Evolutionary conservation across 1,140 invertebrate genomes (phyloP), one percentile per base, ranked within the genome.

Genomic region (Macrocentrus cingulum): DNA sequence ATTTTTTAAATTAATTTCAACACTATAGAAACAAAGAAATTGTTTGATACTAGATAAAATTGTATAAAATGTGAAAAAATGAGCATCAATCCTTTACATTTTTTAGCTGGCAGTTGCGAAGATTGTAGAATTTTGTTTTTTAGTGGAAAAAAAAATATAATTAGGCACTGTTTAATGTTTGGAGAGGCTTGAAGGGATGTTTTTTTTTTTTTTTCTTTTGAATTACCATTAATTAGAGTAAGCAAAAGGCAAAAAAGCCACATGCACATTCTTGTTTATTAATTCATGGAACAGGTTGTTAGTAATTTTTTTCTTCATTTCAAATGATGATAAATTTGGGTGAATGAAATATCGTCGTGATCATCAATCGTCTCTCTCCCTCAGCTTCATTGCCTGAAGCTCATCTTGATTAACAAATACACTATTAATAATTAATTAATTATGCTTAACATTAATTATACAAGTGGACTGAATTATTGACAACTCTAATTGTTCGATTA

Each of bases 251-350:
- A 45, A 76, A 72, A 80, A 70, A 74, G n/a, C 36, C 77, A 77
- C 77, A 80, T 80, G 77, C 77, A 80, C 76, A 80, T 79, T 80
- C 73, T 78, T 15, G 72, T 79, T 79, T 80, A 80, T 80, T 80
- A 76, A 78, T 78, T 39, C 69, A 68, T 77, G 68, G 73, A 80
- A 79, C 70, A 77, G 74, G 70, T 68, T 67, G 64, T 70, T 70
- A 67, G 66, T 60, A 60, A 29, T 61, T 62, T 25, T 53, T 65
- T 46, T 50, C 56, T 41, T 57, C 53, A 61, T 61, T 52, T 55
- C 59, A 66, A 66, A 57, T 60, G 54, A 65, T 48, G 25, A 41
- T 46, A 54, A 54, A 54, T 52, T 45, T 51, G 37, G 34, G 36
- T 54, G 8, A 20, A 20, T 54, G n/a, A 16, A 45, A 60, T 37